phyloP scores from a whole-genome alignment of 1,140 invertebrate genomes.

The Lordiphosa collinella region DNA sequence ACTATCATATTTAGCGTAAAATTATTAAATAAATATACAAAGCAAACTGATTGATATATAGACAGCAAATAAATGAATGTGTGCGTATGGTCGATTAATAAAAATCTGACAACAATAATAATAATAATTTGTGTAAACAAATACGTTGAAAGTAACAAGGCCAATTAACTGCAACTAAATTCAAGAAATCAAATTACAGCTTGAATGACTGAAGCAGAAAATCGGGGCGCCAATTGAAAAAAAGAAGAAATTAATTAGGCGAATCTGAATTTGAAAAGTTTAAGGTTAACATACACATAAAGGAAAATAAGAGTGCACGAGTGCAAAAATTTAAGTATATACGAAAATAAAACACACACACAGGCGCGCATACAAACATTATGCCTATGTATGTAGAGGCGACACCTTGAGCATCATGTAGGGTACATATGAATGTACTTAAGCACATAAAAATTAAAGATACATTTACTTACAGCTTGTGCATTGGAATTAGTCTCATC shows the following conservation, averaged over 20 bases:
- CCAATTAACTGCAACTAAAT: constrained; percentile 53
- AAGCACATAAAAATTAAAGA: neutral
- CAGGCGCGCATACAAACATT: constrained; percentile 12
- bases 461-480: constrained; percentile 71
- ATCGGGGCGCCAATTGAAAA: constrained; percentile 1
- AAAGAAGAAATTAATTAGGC: constrained; percentile 31
- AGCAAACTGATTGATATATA: neutral
- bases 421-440: constrained; percentile 5
- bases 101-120: neutral
- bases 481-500: constrained; percentile 80
- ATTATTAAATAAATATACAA: constrained; percentile 13
- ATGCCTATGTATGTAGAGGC: constrained; percentile 27
- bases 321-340: constrained; percentile 55
- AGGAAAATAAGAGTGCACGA: constrained; percentile 52
- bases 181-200: constrained; percentile 14
- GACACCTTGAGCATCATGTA: constrained; percentile 63
- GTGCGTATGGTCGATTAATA: constrained; percentile 8
- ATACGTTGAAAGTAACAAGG: constrained; percentile 38
- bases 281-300: constrained; percentile 42
- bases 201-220: constrained; percentile 1
- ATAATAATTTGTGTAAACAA: constrained; percentile 48
- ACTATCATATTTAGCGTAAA: constrained; percentile 15
- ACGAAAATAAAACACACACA: constrained; percentile 60
- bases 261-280: constrained; percentile 38
- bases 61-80: constrained; percentile 17